Base-by-base conservation (phyloP, 2,888 invertebrate species). In the Euplexia lucipara region DNA sequence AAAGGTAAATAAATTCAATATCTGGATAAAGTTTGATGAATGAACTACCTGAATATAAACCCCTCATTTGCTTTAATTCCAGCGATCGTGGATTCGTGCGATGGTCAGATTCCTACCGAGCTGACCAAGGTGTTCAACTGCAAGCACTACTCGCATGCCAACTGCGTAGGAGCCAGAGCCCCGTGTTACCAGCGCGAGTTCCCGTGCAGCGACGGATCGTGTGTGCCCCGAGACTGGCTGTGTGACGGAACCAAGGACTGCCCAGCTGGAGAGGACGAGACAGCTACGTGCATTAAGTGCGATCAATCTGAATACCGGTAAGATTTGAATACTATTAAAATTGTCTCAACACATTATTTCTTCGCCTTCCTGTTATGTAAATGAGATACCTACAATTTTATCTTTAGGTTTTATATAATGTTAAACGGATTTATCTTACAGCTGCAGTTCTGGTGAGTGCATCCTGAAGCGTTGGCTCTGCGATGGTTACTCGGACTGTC, bases 161-260 rank as follows among this genome's bases (percentile, higher is more conserved):
- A 96, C 83, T 97, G 97, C 79, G 93, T 96, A 1, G 95, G 94
- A 0, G 90, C 92, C 1, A 88, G 86, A 32, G 87, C 88, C 0
- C 95, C 94, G 5, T 97, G 97, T 83, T 91, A 91, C 61, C 83
- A 86, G 1, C 95, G 95, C 44, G 97, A 97, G 89, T 90, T 96
- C 75, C 88, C 93, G 26, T 97, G 97, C 73, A 84, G 87, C 0
- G 97, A 97, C 77, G 96, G 95, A 0, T 92, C 96, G 8, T 97
- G 97, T 83, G 95, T 97, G 48, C 96, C 96, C 0, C 84, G 94
- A 10, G 96, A 96, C 68, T 97, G 96, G 96, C 90, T 96, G 49
- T 97, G 97, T 82, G 97, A 97, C 76, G 96, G 96, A 2, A 95
- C 95, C 14, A 88, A 89, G 1, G 97, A 97, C 83, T 97, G 97